Conservation (phyloP, 1,140 invertebrate genomes). For the Scaptodrosophila lebanonensis region DNA sequence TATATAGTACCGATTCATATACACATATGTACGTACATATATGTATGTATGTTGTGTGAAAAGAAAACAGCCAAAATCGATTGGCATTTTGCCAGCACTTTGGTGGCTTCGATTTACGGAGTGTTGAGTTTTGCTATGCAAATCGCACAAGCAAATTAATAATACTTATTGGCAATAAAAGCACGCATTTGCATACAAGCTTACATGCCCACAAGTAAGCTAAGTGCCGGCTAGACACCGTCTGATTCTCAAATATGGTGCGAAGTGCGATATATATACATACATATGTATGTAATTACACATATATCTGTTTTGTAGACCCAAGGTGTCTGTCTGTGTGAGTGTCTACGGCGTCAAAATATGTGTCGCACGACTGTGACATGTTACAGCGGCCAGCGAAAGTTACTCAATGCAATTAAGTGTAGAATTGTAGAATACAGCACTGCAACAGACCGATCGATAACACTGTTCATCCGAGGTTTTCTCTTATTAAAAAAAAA, state of each 20-base stretch:
- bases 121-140: slow-evolving; percentile 48
- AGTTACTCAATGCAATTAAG: slow-evolving; percentile 65
- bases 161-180: slow-evolving; percentile 55
- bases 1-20: slow-evolving; percentile 10
- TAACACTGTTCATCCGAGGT: slow-evolving; percentile 32
- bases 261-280: no score
- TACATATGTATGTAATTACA: slow-evolving; percentile 29
- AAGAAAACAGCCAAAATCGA: slow-evolving; percentile 54
- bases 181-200: background rate
- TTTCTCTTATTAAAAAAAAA: background rate
- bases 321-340: no score
- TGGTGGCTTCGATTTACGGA: slow-evolving; percentile 45
- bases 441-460: slow-evolving; percentile 46
- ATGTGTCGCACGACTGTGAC: background rate
- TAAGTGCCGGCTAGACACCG: no score
- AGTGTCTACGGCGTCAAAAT: slow-evolving; percentile 33
- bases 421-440: no score
- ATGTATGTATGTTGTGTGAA: slow-evolving; percentile 26
- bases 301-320: no score
- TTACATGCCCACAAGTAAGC: background rate
- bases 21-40: slow-evolving; percentile 15
- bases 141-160: slow-evolving; percentile 61
- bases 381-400: slow-evolving; percentile 33
- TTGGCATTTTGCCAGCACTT: slow-evolving; percentile 60
- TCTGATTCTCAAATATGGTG: no score